Percentiles rank a stretch among this genome's conserved stretches.
Evolutionary conservation across 2,888 invertebrate species (phyloP).

Genomic region (Punctoribates punctum): DNA sequence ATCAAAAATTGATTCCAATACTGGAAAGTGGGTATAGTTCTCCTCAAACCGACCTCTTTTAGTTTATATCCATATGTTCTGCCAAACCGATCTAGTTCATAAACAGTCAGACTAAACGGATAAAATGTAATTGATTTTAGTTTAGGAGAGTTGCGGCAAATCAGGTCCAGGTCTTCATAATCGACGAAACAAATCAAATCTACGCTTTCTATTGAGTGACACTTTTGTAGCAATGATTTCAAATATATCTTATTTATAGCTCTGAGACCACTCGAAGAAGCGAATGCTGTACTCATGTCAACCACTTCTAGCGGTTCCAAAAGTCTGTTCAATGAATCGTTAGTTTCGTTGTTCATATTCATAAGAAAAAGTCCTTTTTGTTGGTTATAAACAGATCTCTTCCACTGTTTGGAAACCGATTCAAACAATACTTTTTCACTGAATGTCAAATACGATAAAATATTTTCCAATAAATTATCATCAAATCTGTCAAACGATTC

Average conservation of each 20-base stretch:
- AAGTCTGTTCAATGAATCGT: background rate
- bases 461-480: background rate
- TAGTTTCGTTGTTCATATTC: too few species aligned
- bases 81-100: background rate
- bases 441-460: slow-evolving; percentile 7
- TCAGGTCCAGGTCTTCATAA: background rate
- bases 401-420: background rate
- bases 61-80: background rate
- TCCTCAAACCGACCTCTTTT: too few species aligned
- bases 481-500: slow-evolving; percentile 11
- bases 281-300: background rate
- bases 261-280: background rate
- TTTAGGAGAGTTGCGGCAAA: background rate
- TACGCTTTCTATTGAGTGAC: background rate
- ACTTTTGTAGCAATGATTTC: background rate
- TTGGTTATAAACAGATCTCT: background rate
- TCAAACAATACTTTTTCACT: slow-evolving; percentile 19
- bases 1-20: background rate
- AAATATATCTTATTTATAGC: background rate
- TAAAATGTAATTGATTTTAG: background rate
- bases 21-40: background rate
- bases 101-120: background rate
- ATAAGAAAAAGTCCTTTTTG: background rate
- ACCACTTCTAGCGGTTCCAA: background rate
- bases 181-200: background rate